phyloP scores from a whole-genome alignment of 2,888 invertebrate species.

The Octodonta nipae region DNA sequence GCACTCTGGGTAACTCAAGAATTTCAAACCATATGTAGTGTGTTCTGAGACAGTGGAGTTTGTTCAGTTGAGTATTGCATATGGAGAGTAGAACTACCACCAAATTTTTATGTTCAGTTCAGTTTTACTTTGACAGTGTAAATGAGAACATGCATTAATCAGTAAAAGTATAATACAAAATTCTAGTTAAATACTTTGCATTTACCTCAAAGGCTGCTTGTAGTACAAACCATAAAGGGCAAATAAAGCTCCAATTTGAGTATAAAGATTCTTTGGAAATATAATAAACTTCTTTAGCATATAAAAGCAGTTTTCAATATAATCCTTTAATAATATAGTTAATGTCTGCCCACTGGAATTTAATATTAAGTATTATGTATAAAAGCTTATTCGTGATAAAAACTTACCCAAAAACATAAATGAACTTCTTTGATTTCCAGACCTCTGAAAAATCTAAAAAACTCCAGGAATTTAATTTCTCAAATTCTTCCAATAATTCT shows the following conservation, averaged over 20 bases:
- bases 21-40: no score
- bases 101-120: no score
- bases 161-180: no score
- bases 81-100: no score
- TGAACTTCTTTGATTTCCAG: conserved; percentile 23
- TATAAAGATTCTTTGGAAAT: conserved; percentile 17
- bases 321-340: conserved; percentile 16
- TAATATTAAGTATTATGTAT: conserved; percentile 1
- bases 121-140: no score
- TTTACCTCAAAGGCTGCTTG: conserved; percentile 28
- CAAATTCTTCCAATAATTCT: conserved; percentile 22
- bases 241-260: conserved; percentile 26
- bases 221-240: conserved; percentile 27
- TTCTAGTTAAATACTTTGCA: no score
- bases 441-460: conserved; percentile 21
- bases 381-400: background rate
- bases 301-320: conserved; percentile 22
- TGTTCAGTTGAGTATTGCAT: no score
- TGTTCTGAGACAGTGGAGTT: no score
- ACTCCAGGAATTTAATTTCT: conserved; percentile 14
- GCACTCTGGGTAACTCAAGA: no score
- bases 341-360: conserved; percentile 21
- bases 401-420: conserved; percentile 23
- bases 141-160: no score
- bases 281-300: conserved; percentile 22